Conservation (phyloP, 2,113 vertebrate species). For the Pipa parva region DNA sequence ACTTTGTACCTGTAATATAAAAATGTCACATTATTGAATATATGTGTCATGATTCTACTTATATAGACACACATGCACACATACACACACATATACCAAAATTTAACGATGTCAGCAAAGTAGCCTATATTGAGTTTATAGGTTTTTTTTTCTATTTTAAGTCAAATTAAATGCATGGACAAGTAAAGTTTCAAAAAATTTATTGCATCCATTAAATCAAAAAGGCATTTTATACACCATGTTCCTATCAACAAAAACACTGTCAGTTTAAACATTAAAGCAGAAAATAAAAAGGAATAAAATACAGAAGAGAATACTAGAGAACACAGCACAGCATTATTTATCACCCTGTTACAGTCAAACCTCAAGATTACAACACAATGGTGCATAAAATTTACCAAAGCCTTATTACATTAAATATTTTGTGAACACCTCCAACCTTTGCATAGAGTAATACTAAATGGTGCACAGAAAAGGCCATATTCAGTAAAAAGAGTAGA, state of each 20-base stretch:
- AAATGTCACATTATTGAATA: no score
- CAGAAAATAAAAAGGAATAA: conserved; percentile 49
- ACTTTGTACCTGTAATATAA: no score
- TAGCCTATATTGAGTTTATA: no score
- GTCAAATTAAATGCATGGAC: conserved; percentile 70
- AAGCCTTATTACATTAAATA: no score
- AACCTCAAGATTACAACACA: background rate
- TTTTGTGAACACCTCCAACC: background rate
- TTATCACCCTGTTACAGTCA: background rate
- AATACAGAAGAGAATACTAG: conserved; percentile 60
- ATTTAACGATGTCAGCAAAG: no score
- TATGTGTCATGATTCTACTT: no score
- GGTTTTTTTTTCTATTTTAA: conserved; percentile 46
- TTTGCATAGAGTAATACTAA: background rate
- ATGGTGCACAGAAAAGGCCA: background rate
- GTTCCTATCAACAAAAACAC: conserved; percentile 58
- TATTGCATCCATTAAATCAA: conserved; percentile 66
- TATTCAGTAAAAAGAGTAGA: no score
- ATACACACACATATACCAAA: no score
- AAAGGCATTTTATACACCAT: conserved; percentile 63
- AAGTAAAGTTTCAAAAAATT: conserved; percentile 71
- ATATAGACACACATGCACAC: no score
- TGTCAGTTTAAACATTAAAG: conserved; percentile 61
- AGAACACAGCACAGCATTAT: conserved; percentile 56
- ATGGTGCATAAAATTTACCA: background rate